Conservation (phyloP, 92 coral and sea anemone genomes). For the Zoanthus solanderi region DNA sequence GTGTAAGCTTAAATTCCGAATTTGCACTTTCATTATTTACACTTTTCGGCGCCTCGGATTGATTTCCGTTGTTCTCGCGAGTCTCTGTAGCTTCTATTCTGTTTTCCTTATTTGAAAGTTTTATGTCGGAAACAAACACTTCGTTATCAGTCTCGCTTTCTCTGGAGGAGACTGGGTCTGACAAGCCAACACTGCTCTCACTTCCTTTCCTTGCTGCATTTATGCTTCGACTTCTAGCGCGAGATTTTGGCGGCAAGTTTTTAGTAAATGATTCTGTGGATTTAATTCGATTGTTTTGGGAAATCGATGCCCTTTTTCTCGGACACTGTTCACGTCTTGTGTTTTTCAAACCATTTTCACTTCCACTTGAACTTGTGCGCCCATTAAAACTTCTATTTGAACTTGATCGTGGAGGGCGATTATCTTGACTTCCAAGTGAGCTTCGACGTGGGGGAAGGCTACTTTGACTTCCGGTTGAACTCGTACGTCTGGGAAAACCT, state of each 20-base stretch:
- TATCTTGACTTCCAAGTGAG: conserved; percentile 8
- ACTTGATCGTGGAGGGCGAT: background rate
- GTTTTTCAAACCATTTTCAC: conserved; percentile 6
- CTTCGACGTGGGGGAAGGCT: conserved; percentile 9
- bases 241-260: background rate
- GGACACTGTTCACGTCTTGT: background rate
- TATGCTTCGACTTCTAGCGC: background rate
- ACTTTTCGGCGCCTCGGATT: background rate
- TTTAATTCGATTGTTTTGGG: conserved; percentile 18
- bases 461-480: background rate
- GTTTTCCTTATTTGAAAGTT: background rate
- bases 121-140: conserved; percentile 11
- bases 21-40: background rate
- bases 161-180: conserved; percentile 20
- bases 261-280: background rate
- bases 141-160: conserved; percentile 27
- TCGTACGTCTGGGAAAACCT: background rate
- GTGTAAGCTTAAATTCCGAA: background rate
- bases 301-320: background rate
- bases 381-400: conserved; percentile 3
- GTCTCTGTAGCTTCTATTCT: background rate
- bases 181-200: background rate
- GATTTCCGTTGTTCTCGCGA: background rate
- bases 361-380: conserved; percentile 38
- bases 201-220: background rate